phyloP scores from a whole-genome alignment of 2,888 invertebrate genomes.

The Nymphalis polychloros region DNA sequence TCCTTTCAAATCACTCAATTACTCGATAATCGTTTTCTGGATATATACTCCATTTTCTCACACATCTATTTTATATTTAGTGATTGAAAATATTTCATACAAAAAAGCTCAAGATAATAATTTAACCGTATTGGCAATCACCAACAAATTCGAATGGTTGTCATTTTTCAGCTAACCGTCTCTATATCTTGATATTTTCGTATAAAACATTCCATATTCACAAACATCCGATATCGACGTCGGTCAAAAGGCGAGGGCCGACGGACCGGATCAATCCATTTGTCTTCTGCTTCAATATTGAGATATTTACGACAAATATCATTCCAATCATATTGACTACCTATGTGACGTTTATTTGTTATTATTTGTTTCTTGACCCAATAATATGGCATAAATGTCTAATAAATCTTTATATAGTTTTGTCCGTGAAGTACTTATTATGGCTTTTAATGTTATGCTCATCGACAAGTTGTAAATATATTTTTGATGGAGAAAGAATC shows the following conservation, averaged over 20 bases:
- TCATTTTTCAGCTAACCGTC: not conserved
- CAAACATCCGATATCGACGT: slow-evolving; percentile 17
- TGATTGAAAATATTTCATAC: not conserved
- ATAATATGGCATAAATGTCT: too few species aligned
- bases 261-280: slow-evolving; percentile 28
- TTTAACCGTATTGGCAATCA: not conserved
- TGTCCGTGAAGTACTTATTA: too few species aligned
- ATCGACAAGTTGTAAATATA: too few species aligned
- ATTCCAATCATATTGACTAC: slow-evolving; percentile 45
- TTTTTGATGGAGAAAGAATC: too few species aligned
- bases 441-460: too few species aligned
- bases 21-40: too few species aligned
- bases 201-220: slow-evolving; percentile 13
- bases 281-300: slow-evolving; percentile 45
- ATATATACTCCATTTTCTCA: too few species aligned
- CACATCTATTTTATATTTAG: too few species aligned
- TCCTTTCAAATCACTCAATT: too few species aligned
- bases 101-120: too few species aligned
- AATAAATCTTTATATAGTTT: too few species aligned
- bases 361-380: slow-evolving; percentile 4
- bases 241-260: slow-evolving; percentile 19
- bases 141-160: not conserved
- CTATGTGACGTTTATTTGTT: slow-evolving; percentile 25
- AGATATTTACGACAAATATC: slow-evolving; percentile 47
- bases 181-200: slow-evolving; percentile 7